A percentile compares a stretch with the other conserved stretches of the same genome.
Evolutionary conservation across 1,140 invertebrate species (phyloP).

Genomic region (Drosophila ambigua): DNA sequence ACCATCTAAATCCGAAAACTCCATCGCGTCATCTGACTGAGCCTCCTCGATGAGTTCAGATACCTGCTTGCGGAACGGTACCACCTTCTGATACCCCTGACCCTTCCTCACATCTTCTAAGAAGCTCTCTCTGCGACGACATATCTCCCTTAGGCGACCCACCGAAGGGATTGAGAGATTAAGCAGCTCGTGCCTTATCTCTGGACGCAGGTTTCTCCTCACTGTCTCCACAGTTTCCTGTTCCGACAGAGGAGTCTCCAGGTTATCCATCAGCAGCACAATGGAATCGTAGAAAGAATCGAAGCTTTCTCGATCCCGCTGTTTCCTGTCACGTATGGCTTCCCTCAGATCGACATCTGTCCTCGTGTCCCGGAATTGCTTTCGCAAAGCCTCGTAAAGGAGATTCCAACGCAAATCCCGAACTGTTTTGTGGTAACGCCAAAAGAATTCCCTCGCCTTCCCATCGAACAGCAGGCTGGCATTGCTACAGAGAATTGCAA

Average conservation of each 20-base stretch:
- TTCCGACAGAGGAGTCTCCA: background rate
- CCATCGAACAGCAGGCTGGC: constrained; percentile 1
- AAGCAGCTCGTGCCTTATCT: background rate
- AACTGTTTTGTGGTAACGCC: background rate
- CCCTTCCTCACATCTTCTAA: constrained; percentile 2
- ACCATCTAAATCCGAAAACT: constrained; percentile 2
- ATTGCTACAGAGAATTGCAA: background rate
- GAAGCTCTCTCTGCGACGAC: constrained; percentile 1
- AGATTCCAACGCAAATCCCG: background rate
- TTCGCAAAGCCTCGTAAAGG: background rate
- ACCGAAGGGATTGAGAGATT: background rate
- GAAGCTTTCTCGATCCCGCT: constrained; percentile 1
- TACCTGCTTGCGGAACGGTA: constrained; percentile 4
- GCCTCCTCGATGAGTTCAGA: background rate
- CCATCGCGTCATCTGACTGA: background rate
- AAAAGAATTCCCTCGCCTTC: constrained; percentile 1
- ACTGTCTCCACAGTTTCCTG: background rate
- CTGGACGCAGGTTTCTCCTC: constrained; percentile 1
- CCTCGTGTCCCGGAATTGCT: background rate
- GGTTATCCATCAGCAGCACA: background rate
- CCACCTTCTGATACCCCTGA: background rate
- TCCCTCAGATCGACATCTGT: constrained; percentile 1
- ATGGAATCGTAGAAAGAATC: background rate
- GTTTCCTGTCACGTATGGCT: no score
- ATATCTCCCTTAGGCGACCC: constrained; percentile 8